These are phyloP conservation scores for Drosophila ironensis DNA, from an alignment of 1,140 invertebrate species.

Conservation along the genomic window DNA sequence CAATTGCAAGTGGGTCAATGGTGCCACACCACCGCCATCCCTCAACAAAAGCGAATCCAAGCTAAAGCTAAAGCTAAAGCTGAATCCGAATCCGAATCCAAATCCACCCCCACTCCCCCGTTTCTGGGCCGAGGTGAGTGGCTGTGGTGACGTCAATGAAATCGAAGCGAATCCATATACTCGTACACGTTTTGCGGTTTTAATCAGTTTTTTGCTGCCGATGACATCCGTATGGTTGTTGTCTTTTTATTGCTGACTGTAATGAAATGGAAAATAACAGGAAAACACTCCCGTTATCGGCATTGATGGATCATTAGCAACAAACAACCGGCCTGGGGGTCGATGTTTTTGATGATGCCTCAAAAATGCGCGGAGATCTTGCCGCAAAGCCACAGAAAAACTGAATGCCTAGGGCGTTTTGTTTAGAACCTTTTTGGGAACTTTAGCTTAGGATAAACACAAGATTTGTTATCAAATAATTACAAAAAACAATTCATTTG, in stretches of 20 bases:
- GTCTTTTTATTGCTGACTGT: slow-evolving; percentile 30
- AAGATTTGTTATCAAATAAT: no score
- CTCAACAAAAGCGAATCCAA: no score
- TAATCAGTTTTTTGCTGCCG: slow-evolving; percentile 33
- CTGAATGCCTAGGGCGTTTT: no score
- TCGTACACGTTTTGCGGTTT: slow-evolving; percentile 32
- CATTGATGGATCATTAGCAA: not conserved
- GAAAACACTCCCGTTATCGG: slow-evolving; percentile 41
- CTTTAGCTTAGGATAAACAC: no score
- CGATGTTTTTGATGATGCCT: not conserved
- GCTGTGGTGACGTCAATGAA: slow-evolving; percentile 56
- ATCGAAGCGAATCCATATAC: slow-evolving; percentile 9
- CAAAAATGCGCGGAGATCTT: no score
- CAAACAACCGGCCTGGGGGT: not conserved
- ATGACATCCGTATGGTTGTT: slow-evolving; percentile 23
- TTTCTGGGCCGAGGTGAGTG: not conserved
- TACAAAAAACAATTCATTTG: no score
- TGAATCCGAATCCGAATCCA: no score
- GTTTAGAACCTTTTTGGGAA: no score
- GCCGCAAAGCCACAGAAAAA: no score
- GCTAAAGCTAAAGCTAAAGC: no score
- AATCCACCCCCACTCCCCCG: not conserved
- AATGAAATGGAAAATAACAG: slow-evolving; percentile 80
- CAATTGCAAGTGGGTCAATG: slow-evolving; percentile 57
- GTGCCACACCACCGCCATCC: not conserved